Conservation (phyloP, 2,113 vertebrate species). For the Microtus richardsoni region DNA sequence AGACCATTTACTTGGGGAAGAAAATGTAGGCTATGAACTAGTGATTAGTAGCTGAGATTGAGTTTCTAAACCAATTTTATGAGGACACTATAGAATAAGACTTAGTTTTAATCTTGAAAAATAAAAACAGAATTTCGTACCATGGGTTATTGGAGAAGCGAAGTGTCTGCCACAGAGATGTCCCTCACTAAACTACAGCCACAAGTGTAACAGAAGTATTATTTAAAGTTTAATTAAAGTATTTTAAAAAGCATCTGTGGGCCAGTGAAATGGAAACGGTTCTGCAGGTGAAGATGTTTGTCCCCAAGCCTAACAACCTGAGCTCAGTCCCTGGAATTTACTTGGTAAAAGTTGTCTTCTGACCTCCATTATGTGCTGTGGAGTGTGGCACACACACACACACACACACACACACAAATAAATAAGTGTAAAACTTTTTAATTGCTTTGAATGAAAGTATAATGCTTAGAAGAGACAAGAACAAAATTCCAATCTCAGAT, state of each 20-base stretch:
- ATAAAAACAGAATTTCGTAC: conserved; percentile 48
- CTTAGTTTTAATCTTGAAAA: conserved; percentile 62
- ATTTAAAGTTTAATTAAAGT: background rate
- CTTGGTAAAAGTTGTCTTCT: background rate
- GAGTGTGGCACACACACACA: background rate
- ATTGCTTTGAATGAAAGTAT: conserved; percentile 36
- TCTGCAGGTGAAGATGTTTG: background rate
- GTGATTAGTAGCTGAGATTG: conserved; percentile 38
- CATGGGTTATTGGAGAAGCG: conserved; percentile 23
- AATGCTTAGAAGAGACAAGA: conserved; percentile 16
- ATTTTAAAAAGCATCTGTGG: background rate
- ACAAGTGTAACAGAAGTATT: background rate
- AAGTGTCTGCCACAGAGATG: conserved; percentile 28
- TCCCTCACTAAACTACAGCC: conserved; percentile 25
- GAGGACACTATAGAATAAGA: conserved; percentile 45
- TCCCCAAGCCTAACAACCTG: background rate
- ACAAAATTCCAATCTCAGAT: conserved; percentile 24
- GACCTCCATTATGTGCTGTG: background rate
- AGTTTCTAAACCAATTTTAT: conserved; percentile 24
- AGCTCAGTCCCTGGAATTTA: background rate
- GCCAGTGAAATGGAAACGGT: background rate
- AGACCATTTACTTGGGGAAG: background rate
- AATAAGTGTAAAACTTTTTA: background rate
- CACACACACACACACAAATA: background rate
- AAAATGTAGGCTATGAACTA: conserved; percentile 10